These are phyloP conservation scores for Ophioninae sp. DNA, from an alignment of 2,888 invertebrate genomes.

Conservation along the genomic window DNA sequence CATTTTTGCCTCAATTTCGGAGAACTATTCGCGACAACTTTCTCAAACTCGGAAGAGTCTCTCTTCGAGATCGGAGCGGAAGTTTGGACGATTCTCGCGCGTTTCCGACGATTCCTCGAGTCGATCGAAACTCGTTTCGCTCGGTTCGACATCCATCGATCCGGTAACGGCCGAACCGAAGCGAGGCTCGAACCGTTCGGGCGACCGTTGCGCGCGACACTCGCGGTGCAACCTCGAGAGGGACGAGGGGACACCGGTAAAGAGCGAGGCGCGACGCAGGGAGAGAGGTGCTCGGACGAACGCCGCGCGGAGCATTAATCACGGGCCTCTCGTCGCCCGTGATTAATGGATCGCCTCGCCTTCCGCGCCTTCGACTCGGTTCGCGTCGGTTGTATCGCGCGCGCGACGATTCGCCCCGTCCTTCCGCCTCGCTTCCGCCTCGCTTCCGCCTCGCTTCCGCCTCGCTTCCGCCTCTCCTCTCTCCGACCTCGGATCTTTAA, in stretches of 20 bases:
- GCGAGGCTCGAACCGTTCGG: constrained; percentile 39
- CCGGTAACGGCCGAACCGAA: constrained; percentile 16
- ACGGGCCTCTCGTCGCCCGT: constrained; percentile 71
- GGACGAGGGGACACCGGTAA: constrained; percentile 36
- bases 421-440: constrained; percentile 64
- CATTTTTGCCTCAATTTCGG: no score
- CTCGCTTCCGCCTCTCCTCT: constrained; percentile 20
- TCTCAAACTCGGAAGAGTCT: no score
- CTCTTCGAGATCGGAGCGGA: no score
- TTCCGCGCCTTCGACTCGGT: constrained; percentile 51
- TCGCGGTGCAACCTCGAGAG: constrained; percentile 11
- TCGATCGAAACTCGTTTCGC: no score
- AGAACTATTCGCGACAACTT: no score
- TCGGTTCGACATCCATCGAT: background rate
- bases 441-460: constrained; percentile 6
- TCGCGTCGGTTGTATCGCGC: constrained; percentile 58
- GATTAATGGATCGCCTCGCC: constrained; percentile 72
- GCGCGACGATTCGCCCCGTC: constrained; percentile 71
- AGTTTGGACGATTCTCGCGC: no score
- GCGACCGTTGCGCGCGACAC: background rate
- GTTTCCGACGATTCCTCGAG: background rate
- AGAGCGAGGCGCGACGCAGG: constrained; percentile 14
- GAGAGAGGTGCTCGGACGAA: constrained; percentile 24
- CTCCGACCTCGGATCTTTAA: background rate
- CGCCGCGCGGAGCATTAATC: constrained; percentile 71